Percentiles rank a stretch among this genome's conserved stretches.
Conservation (phyloP, 1,140 invertebrate genomes). For the Chlorops oryzae region DNA sequence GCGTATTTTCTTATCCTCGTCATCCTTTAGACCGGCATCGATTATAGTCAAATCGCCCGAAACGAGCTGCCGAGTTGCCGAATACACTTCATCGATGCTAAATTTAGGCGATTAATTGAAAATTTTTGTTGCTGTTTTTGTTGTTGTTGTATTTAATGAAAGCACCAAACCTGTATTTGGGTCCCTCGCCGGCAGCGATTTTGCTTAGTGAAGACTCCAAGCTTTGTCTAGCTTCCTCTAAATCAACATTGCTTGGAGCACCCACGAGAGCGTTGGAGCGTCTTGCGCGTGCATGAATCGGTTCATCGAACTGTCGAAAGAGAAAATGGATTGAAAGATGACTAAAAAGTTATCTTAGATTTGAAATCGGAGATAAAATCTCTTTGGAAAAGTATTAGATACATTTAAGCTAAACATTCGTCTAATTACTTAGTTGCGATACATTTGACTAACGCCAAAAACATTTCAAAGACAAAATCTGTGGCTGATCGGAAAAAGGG, state of each 20-base stretch:
- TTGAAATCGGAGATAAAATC: no score
- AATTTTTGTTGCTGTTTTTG: not conserved
- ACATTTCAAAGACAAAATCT: no score
- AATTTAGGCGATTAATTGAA: not conserved
- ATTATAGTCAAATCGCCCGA: conserved; percentile 37
- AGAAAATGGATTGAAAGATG: no score
- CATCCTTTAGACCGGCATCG: conserved; percentile 32
- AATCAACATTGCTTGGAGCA: conserved; percentile 23
- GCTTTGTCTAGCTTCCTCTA: conserved; percentile 28
- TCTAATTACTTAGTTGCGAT: no score
- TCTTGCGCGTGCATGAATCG: conserved; percentile 17
- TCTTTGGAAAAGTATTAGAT: no score
- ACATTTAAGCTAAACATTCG: no score
- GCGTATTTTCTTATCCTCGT: conserved; percentile 20
- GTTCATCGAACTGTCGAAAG: no score
- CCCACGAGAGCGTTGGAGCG: conserved; percentile 17
- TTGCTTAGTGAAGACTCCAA: conserved; percentile 31
- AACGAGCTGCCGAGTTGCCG: conserved; percentile 30
- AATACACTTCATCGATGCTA: conserved; percentile 35
- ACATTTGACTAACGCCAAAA: no score
- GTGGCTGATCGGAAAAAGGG: no score
- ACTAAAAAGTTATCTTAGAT: no score
- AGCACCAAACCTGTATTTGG: conserved; percentile 30
- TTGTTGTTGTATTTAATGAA: not conserved
- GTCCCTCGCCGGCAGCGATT: conserved; percentile 35